Conservation (phyloP, 2,797 vertebrate genomes). For the Podarcis siculus region DNA sequence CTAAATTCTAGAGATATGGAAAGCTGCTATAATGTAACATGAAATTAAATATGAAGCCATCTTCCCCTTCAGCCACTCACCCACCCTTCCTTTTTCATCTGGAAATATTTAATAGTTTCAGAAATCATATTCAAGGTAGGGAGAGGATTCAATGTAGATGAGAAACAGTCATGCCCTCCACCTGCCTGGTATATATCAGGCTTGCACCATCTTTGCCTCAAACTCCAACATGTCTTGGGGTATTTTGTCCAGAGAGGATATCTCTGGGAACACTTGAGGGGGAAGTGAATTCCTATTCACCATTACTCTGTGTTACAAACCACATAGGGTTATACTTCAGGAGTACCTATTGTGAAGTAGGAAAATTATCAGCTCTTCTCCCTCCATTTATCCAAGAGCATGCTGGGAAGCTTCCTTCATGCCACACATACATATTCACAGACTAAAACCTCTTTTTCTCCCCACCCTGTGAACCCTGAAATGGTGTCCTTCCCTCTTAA, state of each 20-base stretch:
- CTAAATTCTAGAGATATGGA: not conserved
- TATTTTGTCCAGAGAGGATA: not conserved
- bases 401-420: not conserved
- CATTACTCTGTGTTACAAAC: not conserved
- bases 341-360: not conserved
- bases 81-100: not conserved
- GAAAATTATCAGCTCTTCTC: not conserved
- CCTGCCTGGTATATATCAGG: conserved; percentile 37
- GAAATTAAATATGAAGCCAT: conserved; percentile 26
- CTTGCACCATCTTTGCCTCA: too few species aligned
- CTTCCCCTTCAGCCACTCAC: not conserved
- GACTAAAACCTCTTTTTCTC: not conserved
- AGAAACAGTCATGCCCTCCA: conserved; percentile 45
- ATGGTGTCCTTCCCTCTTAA: not conserved
- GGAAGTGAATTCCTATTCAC: too few species aligned
- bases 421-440: conserved; percentile 7
- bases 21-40: conserved; percentile 22
- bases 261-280: not conserved
- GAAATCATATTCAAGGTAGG: conserved; percentile 2
- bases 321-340: not conserved
- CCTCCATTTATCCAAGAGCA: too few species aligned
- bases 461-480: not conserved
- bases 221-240: too few species aligned
- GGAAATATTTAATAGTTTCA: conserved; percentile 30
- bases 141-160: not conserved